A percentile compares a stretch with the other conserved stretches of the same genome.
Evolutionary conservation across 2,797 vertebrate genomes (phyloP).

Genomic region (Kryptolebias ocellatus): DNA sequence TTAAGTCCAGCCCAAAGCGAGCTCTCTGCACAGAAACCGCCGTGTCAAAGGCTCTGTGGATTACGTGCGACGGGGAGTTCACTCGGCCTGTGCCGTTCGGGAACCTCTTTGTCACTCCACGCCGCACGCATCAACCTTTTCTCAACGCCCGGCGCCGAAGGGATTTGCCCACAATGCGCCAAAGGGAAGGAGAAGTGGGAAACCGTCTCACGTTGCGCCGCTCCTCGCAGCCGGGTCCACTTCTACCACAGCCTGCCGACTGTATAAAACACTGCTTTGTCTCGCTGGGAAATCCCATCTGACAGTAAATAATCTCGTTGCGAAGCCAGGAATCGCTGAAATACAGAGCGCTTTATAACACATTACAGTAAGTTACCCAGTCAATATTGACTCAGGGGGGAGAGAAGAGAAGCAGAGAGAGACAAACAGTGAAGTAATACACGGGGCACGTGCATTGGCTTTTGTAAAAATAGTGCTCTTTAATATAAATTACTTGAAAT

Average conservation of each 20-base stretch:
- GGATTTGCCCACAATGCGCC: conserved; percentile 67
- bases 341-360: conserved; percentile 43
- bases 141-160: conserved; percentile 44
- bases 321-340: conserved; percentile 44
- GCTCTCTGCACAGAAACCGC: conserved; percentile 76
- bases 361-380: conserved; percentile 49
- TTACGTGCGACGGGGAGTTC: conserved; percentile 31
- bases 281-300: conserved; percentile 61
- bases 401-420: conserved; percentile 19
- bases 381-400: conserved; percentile 63
- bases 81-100: conserved; percentile 55
- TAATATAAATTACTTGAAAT: conserved; percentile 99
- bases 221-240: not conserved
- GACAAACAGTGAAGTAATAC: conserved; percentile 67
- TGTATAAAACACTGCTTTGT: conserved; percentile 55
- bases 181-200: conserved; percentile 48
- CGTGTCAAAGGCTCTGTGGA: conserved; percentile 64
- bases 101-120: conserved; percentile 64
- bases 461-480: conserved; percentile 99
- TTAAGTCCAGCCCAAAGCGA: conserved; percentile 82
- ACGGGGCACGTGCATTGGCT: conserved; percentile 75
- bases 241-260: conserved; percentile 18
- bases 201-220: not conserved
- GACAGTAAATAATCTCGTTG: conserved; percentile 51
- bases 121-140: conserved; percentile 23